Evolutionary conservation across 2,888 invertebrate genomes (phyloP), one percentile per base, ranked within the genome.

Genomic region (Rhingia campestris): DNA sequence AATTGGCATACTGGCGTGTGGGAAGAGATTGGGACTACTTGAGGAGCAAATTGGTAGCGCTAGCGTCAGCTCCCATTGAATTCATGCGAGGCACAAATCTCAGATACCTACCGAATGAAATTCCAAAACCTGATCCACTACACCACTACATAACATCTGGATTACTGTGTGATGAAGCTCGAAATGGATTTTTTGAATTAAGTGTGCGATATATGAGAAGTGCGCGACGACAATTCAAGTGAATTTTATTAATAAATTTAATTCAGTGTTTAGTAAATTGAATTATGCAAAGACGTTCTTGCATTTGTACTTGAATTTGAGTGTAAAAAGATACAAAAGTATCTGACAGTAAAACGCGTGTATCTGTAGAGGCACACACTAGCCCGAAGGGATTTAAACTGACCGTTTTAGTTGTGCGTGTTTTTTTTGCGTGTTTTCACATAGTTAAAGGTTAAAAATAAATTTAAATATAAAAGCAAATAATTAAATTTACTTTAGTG

Each of bases 1-100:
- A 79, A 80, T 74, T 77, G 77, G 64, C 59, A 77, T 74, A 81
- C 61, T 51, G 73, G 86, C 89, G 90, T 91, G 90, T 91, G 91
- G 91, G 91, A 90, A 91, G 91, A 91, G 91, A 89, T 91, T 90
- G 90, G 91, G 91, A 91, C 91, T 91, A 91, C 91, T 91, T 90
- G 91, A 91, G 91, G 91, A 91, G 91, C 91, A 90, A 91, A 90
- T 90, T 91, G 91, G 91, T 91, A 91, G 91, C 91, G 91, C 91
- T 90, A 90, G 90, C 90, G 91, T 91, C 91, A 91, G 91, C 91
- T 91, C 91, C 91, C 89, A 91, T 91, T 91, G 80, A 84, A 84
- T 84, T 84, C 80, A 84, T 84, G 56, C 70, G 66, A 84, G 74
- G 66, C 84, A 74, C 84, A 84, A 84, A 84, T 84, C 84, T 84